Conservation (phyloP, 2,797 vertebrate species). For the Acomys russatus region DNA sequence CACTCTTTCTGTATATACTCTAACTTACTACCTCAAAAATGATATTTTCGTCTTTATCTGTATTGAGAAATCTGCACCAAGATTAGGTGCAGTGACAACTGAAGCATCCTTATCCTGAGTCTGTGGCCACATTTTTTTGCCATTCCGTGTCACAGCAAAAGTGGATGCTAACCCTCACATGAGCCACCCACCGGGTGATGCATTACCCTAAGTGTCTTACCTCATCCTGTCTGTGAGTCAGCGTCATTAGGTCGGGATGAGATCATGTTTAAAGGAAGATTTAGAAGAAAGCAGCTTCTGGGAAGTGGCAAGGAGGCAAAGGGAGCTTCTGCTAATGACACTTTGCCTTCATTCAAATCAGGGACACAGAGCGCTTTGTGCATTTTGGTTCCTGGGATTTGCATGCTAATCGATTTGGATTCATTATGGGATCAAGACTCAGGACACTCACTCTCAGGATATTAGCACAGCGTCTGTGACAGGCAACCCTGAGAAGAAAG, state of each 20-base stretch:
- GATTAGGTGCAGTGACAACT: neutral
- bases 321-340: slow-evolving; percentile 50
- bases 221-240: slow-evolving; percentile 90
- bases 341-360: slow-evolving; percentile 51
- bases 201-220: slow-evolving; percentile 87
- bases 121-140: slow-evolving; percentile 30
- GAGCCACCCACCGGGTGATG: slow-evolving; percentile 87
- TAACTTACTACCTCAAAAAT: neutral
- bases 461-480: neutral
- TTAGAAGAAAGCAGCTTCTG: slow-evolving; percentile 77
- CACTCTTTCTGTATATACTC: neutral
- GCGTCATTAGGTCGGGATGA: slow-evolving; percentile 88
- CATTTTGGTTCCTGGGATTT: neutral
- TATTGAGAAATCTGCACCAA: slow-evolving; percentile 9
- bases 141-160: slow-evolving; percentile 85
- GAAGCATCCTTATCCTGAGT: slow-evolving; percentile 20
- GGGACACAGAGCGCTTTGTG: neutral
- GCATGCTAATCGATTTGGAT: neutral
- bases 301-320: slow-evolving; percentile 61
- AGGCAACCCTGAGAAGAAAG: neutral
- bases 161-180: slow-evolving; percentile 80
- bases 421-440: neutral
- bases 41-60: neutral
- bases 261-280: slow-evolving; percentile 86
- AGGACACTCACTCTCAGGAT: neutral